Conservation (phyloP, 2,888 invertebrate genomes). For the Melinaea marsaeus region DNA sequence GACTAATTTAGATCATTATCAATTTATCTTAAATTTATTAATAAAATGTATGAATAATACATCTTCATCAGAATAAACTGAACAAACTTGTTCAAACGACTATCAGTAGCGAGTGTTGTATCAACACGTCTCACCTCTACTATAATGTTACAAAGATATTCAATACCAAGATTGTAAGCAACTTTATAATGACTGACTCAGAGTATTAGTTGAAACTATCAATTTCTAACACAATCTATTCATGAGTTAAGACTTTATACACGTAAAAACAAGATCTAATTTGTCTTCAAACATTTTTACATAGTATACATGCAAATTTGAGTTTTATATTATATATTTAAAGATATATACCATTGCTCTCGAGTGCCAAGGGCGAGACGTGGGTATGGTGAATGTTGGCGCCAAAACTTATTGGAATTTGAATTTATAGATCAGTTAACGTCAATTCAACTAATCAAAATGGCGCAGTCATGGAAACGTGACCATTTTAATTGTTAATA, state of each 20-base stretch:
- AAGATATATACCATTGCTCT: not conserved
- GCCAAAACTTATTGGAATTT: conserved; percentile 24
- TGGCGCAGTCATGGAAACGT: conserved; percentile 17
- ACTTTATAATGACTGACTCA: conserved; percentile 20
- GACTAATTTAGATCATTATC: no score
- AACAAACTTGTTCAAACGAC: no score
- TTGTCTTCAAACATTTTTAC: conserved; percentile 1
- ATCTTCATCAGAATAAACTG: no score
- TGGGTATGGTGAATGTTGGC: conserved; percentile 36
- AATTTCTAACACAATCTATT: conserved; percentile 4
- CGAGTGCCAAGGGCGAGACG: conserved; percentile 29
- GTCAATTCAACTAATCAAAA: conserved; percentile 18
- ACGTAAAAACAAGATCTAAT: conserved; percentile 10
- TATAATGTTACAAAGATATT: not conserved
- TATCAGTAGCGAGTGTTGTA: no score
- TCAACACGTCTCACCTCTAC: no score
- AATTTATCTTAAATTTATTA: no score
- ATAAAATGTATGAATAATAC: no score
- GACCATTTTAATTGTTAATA: not conserved
- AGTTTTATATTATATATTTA: conserved; percentile 2
- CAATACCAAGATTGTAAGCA: conserved; percentile 9
- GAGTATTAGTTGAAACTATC: conserved; percentile 17
- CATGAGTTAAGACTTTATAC: conserved; percentile 4
- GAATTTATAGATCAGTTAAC: conserved; percentile 18
- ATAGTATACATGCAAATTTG: not conserved